These are phyloP conservation scores for Eilema depressum DNA, from an alignment of 2,888 invertebrate genomes.

Conservation along the genomic window DNA sequence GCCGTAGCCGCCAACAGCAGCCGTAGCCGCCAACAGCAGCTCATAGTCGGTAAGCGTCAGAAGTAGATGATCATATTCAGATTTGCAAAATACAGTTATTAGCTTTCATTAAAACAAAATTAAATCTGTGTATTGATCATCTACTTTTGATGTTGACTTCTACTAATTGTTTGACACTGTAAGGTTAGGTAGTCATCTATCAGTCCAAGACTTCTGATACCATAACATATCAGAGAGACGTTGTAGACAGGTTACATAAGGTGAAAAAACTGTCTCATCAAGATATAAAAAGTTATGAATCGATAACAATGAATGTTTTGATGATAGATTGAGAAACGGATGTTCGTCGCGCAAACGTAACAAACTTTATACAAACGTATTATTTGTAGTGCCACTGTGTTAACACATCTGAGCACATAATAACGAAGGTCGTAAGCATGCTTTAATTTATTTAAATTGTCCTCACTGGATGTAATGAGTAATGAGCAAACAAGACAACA, in stretches of 20 bases:
- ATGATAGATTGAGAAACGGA: background rate
- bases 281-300: background rate
- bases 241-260: background rate
- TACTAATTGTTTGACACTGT: background rate
- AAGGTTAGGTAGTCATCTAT: too few relatives aligned
- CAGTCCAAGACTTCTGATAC: too few relatives aligned
- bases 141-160: background rate
- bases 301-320: background rate
- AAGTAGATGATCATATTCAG: too few relatives aligned
- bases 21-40: too few relatives aligned
- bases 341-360: slow-evolving; percentile 19
- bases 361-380: slow-evolving; percentile 23
- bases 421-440: slow-evolving; percentile 49
- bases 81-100: too few relatives aligned
- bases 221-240: background rate
- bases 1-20: too few relatives aligned
- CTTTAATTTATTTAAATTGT: slow-evolving; percentile 56
- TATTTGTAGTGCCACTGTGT: slow-evolving; percentile 43
- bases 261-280: background rate
- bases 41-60: too few relatives aligned
- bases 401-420: slow-evolving; percentile 56
- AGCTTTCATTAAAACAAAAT: too few relatives aligned
- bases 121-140: too few relatives aligned
- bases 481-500: slow-evolving; percentile 33
- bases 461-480: slow-evolving; percentile 39